Evolutionary conservation across 2,888 invertebrate species (phyloP).

Genomic region (Apodemia hepburni): DNA sequence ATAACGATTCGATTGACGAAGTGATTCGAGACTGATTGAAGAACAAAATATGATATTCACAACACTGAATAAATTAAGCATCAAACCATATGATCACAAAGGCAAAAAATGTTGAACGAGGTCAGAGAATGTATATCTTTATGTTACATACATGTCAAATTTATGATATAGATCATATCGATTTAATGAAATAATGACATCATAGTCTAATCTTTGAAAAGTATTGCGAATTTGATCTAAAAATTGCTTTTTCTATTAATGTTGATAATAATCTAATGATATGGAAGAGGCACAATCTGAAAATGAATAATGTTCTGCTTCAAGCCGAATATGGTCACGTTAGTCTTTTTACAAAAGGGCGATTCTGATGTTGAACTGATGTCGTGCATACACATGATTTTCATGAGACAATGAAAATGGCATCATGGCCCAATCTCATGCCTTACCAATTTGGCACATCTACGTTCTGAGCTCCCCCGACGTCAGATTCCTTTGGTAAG

Average conservation of each 20-base stretch:
- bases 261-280: neutral
- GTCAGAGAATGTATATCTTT: too few species aligned
- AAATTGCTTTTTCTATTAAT: neutral
- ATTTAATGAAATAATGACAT: neutral
- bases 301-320: slow-evolving; percentile 5
- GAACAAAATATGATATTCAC: too few species aligned
- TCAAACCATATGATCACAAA: too few species aligned
- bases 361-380: slow-evolving; percentile 11
- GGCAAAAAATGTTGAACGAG: too few species aligned
- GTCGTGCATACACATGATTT: slow-evolving; percentile 18
- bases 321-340: slow-evolving; percentile 8
- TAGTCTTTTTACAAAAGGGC: neutral
- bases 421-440: slow-evolving; percentile 23
- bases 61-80: too few species aligned
- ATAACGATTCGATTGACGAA: too few species aligned
- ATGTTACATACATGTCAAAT: too few species aligned
- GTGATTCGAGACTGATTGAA: too few species aligned
- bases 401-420: slow-evolving; percentile 42
- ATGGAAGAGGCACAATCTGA: neutral
- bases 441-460: slow-evolving; percentile 45
- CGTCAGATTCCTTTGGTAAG: slow-evolving; percentile 67
- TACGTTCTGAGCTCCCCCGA: slow-evolving; percentile 53
- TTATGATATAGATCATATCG: neutral
- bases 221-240: neutral
- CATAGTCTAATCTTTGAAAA: neutral